phyloP scores from a whole-genome alignment of 2,797 vertebrate genomes.

The Rhinoraja longicauda region DNA sequence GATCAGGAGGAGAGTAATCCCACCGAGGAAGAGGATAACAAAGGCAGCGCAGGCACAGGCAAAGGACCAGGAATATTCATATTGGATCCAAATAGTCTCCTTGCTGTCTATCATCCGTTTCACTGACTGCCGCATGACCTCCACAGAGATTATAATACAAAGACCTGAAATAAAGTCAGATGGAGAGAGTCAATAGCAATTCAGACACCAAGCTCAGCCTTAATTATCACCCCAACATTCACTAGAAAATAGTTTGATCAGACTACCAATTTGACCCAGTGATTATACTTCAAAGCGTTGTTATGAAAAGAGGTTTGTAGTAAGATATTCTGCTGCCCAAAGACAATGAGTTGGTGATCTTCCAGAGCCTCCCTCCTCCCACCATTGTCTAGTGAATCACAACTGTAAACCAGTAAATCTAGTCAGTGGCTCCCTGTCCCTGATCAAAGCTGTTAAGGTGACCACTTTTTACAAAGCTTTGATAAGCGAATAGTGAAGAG shows the following conservation, averaged over 20 bases:
- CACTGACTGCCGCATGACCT: conserved; percentile 93
- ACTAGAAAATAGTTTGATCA: not conserved
- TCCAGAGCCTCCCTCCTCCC: too few species aligned
- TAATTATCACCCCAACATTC: too few species aligned
- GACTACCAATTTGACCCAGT: not conserved
- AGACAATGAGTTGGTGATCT: not conserved
- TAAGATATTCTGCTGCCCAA: not conserved
- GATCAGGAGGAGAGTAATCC: conserved; percentile 76
- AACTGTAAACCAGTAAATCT: not conserved
- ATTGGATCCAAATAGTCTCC: conserved; percentile 82
- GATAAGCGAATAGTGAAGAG: not conserved
- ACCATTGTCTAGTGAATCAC: not conserved
- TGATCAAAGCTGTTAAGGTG: not conserved
- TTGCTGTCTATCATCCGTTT: conserved; percentile 91
- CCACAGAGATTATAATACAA: conserved; percentile 83
- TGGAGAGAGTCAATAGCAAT: not conserved
- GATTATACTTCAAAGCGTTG: not conserved
- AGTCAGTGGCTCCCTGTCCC: not conserved
- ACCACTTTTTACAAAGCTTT: not conserved
- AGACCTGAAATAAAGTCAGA: conserved; percentile 63
- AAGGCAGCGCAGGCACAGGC: conserved; percentile 80
- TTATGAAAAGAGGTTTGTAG: not conserved
- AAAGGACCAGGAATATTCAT: conserved; percentile 88
- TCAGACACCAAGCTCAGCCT: not conserved
- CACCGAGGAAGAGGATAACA: conserved; percentile 77